Evolutionary conservation across 2,797 vertebrate species (phyloP).

Genomic region (Acanthornis magna): DNA sequence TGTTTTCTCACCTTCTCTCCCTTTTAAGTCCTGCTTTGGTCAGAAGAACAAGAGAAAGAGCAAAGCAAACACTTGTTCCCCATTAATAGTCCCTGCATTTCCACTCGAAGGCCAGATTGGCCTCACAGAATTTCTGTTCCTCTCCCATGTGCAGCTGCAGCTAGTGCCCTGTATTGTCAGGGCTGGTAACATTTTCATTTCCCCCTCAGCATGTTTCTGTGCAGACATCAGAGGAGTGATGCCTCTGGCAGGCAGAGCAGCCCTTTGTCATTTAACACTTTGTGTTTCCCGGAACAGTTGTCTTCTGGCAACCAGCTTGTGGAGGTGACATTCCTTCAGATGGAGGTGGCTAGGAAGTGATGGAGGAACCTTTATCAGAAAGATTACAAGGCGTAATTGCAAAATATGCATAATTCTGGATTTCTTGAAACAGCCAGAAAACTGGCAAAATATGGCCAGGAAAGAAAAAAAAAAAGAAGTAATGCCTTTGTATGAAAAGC

Average conservation of each 20-base stretch:
- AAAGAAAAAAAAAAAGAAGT: not conserved
- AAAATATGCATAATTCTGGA: not conserved
- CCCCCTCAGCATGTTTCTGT: not conserved
- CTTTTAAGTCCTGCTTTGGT: not conserved
- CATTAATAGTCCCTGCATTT: not conserved
- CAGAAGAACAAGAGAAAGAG: not conserved
- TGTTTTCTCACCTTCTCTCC: conserved; percentile 34
- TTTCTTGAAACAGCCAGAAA: not conserved
- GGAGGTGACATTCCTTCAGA: not conserved
- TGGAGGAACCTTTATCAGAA: not conserved
- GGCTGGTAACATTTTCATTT: not conserved
- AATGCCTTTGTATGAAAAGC: not conserved
- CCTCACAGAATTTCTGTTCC: not conserved
- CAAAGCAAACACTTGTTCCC: not conserved
- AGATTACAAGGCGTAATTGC: not conserved
- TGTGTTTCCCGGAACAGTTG: not conserved
- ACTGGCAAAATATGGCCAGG: not conserved
- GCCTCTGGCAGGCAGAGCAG: not conserved
- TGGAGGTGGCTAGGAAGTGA: not conserved
- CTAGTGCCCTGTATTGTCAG: not conserved
- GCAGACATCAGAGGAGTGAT: not conserved
- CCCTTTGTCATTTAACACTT: not conserved
- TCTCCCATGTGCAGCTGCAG: not conserved
- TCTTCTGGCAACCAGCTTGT: not conserved
- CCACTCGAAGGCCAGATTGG: not conserved